Evolutionary conservation across 2,888 invertebrate species (phyloP), one percentile per base, ranked within the genome.

Genomic region (Nineta flava): DNA sequence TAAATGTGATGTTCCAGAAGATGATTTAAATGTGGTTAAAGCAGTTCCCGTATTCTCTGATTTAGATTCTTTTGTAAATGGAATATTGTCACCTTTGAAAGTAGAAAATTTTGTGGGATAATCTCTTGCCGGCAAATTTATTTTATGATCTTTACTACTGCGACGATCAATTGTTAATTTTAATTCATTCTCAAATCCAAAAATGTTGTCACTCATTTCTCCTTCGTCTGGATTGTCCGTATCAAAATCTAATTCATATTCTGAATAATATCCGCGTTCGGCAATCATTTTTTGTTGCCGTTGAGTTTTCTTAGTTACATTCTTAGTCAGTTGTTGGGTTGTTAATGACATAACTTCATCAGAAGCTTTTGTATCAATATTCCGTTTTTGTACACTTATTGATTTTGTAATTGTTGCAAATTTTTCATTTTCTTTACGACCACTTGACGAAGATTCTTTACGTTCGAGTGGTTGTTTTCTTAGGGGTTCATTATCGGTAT

Each of bases 221-320:
- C 17, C 41, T 6, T 48, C 48, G 15, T 48, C 48, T 15, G 40
- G 48, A 26, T 41, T 35, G 13, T 48, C 48, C 16, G 48, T 48
- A 21, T 48, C 48, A 31, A 48, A 48, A 21, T 49, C 49, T 15
- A 49, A 32, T 45, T 49, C 49, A 19, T 49, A 49, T 35, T 49
- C 49, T 3, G 49, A 49, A 45, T 15, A 49, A 15, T 49, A 49
- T 31, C 49, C 48, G 2, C 48, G 42, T 16, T 47, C 47, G 9
- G 47, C 32, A 16, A 47, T 35, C n/a, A 47, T 35, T 17, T 43
- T 17, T 16, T 44, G 44, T n/a, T 35, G 47, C 4, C 44, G 44
- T 21, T 44, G 44, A 44, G 2, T 44, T 21, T 13, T n/a, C 19
- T 26, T 19, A 17, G 7, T 44, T 19, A n/a, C 17, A 10, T 5